phyloP scores from a whole-genome alignment of 1,140 invertebrate species.

The Vanessa atalanta region DNA sequence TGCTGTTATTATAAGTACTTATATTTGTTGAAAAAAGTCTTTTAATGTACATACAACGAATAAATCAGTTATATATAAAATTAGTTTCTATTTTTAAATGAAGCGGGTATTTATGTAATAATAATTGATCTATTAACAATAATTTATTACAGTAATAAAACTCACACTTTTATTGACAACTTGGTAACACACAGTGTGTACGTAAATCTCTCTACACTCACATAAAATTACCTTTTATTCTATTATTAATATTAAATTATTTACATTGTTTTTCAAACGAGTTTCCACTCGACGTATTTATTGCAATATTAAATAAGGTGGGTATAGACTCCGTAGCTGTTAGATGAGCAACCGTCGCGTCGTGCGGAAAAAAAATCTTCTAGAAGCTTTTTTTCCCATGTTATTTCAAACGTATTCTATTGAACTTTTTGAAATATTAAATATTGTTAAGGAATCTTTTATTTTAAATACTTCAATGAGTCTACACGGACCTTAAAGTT shows the following conservation, averaged over 20 bases:
- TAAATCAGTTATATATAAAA: neutral
- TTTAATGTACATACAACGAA: neutral
- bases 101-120: conserved; percentile 49
- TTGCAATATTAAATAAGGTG: conserved; percentile 32
- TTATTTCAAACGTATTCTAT: neutral
- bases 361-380: neutral
- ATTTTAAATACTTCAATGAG: neutral
- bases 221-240: conserved; percentile 51
- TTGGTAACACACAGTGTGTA: conserved; percentile 62
- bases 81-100: neutral
- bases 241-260: conserved; percentile 54
- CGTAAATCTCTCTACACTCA: conserved; percentile 52
- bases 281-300: conserved; percentile 44
- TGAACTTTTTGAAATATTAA: neutral
- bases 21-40: neutral
- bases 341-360: conserved; percentile 1
- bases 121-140: conserved; percentile 78
- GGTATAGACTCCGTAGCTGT: conserved; percentile 10
- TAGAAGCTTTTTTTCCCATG: neutral
- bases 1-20: conserved; percentile 42
- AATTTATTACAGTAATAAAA: conserved; percentile 77
- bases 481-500: conserved; percentile 1
- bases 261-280: conserved; percentile 61
- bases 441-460: neutral
- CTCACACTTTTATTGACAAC: conserved; percentile 65